phyloP scores from a whole-genome alignment of 2,888 invertebrate genomes.

The Nudaria mundana region DNA sequence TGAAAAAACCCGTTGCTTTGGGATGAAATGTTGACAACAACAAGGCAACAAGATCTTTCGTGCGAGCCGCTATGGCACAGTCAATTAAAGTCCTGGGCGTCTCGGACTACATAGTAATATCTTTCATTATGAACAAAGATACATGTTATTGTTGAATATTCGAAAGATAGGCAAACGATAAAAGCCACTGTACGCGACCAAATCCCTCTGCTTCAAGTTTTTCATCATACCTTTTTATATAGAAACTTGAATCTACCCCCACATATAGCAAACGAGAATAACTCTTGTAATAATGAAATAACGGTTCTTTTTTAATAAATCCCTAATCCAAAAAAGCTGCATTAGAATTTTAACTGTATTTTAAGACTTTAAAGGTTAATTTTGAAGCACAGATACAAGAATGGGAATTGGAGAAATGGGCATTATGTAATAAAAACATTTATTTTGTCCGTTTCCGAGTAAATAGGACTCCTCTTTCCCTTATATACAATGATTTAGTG shows the following conservation, averaged over 20 bases:
- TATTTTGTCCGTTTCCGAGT: constrained; percentile 79
- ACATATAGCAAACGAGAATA: constrained; percentile 36
- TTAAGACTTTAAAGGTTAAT: constrained; percentile 29
- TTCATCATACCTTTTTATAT: constrained; percentile 73
- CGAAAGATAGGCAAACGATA: constrained; percentile 22
- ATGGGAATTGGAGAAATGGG: constrained; percentile 74
- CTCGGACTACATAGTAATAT: too few species aligned
- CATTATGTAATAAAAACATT: constrained; percentile 81
- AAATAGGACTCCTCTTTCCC: constrained; percentile 77
- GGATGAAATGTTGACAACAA: too few species aligned
- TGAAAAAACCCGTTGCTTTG: too few species aligned
- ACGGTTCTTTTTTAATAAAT: constrained; percentile 37
- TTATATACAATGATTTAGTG: constrained; percentile 79
- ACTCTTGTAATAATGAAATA: constrained; percentile 25
- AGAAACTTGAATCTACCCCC: constrained; percentile 55
- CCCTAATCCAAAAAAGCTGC: constrained; percentile 13
- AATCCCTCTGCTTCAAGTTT: constrained; percentile 80
- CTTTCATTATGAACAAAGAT: too few species aligned
- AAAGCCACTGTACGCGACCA: constrained; percentile 55
- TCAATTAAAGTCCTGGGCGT: too few species aligned
- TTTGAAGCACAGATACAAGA: constrained; percentile 30
- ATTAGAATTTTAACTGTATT: constrained; percentile 44
- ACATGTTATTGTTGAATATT: too few species aligned
- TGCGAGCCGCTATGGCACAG: too few species aligned
- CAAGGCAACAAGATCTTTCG: too few species aligned